These are phyloP conservation scores for Pantherophis alleghaniensis DNA, from an alignment of 2,797 vertebrate species.

Conservation along the genomic window DNA sequence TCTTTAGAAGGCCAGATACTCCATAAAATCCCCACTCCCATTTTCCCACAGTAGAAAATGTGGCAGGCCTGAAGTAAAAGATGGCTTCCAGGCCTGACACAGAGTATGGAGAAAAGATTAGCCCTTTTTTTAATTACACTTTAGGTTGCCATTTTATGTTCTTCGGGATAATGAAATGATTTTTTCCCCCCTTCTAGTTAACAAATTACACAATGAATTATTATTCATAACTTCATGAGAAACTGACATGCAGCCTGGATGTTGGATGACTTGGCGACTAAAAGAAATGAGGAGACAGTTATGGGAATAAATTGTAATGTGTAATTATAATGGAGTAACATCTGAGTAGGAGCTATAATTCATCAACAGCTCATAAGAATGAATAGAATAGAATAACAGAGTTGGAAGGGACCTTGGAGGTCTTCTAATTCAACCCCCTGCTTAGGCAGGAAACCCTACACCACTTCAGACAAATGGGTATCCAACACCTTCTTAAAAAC, in stretches of 20 bases:
- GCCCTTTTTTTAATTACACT: conserved; percentile 40
- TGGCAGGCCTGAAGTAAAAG: too few species aligned
- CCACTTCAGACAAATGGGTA: too few species aligned
- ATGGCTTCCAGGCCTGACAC: too few species aligned
- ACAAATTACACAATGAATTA: conserved; percentile 49
- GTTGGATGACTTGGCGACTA: not conserved
- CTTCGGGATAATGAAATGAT: conserved; percentile 41
- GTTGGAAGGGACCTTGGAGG: too few species aligned
- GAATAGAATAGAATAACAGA: too few species aligned
- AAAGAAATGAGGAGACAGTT: not conserved
- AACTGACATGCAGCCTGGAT: conserved; percentile 2
- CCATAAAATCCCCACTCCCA: too few species aligned
- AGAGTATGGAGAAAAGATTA: conserved; percentile 24
- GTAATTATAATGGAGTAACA: not conserved
- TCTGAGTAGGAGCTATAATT: not conserved
- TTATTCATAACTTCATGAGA: conserved; percentile 29
- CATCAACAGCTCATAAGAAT: not conserved
- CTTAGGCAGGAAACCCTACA: too few species aligned
- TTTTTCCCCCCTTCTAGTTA: conserved; percentile 49
- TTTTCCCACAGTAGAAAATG: too few species aligned
- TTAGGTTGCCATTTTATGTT: conserved; percentile 5
- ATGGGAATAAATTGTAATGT: not conserved
- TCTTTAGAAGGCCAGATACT: too few species aligned
- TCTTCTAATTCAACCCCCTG: too few species aligned
- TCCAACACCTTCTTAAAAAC: too few species aligned